phyloP scores from a whole-genome alignment of 2,113 vertebrate species.

The Microtus oregoni region DNA sequence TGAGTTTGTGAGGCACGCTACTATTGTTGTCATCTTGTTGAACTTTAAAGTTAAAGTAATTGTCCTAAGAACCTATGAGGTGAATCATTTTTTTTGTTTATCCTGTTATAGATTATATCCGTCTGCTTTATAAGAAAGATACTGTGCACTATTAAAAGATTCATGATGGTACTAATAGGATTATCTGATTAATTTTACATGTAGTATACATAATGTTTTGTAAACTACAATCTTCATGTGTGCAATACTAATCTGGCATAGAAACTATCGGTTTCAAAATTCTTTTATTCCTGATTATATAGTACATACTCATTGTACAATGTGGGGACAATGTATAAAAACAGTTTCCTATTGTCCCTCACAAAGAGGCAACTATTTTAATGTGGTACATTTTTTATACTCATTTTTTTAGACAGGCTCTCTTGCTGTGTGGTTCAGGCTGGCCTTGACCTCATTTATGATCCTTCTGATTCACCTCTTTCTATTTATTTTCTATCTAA shows the following conservation, averaged over 20 bases:
- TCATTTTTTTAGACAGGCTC: background rate
- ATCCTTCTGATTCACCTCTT: background rate
- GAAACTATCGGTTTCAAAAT: conserved; percentile 54
- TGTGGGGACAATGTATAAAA: background rate
- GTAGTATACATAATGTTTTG: conserved; percentile 4
- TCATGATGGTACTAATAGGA: background rate
- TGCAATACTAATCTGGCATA: background rate
- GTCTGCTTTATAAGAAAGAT: background rate
- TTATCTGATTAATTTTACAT: background rate
- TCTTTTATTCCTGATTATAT: background rate
- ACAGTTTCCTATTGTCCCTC: background rate
- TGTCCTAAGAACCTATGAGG: background rate
- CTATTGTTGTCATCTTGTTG: background rate
- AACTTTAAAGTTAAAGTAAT: background rate
- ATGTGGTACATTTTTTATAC: background rate
- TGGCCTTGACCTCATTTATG: background rate
- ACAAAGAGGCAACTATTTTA: conserved; percentile 19
- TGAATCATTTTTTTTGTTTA: background rate
- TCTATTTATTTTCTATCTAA: conserved; percentile 32
- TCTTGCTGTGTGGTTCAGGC: background rate
- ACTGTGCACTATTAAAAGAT: background rate
- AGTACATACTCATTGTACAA: background rate
- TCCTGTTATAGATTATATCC: background rate
- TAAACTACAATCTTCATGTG: conserved; percentile 16
- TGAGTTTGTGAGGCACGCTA: background rate